Evolutionary conservation across 2,113 vertebrate species (phyloP).

Genomic region (Glaucidium brasilianum): DNA sequence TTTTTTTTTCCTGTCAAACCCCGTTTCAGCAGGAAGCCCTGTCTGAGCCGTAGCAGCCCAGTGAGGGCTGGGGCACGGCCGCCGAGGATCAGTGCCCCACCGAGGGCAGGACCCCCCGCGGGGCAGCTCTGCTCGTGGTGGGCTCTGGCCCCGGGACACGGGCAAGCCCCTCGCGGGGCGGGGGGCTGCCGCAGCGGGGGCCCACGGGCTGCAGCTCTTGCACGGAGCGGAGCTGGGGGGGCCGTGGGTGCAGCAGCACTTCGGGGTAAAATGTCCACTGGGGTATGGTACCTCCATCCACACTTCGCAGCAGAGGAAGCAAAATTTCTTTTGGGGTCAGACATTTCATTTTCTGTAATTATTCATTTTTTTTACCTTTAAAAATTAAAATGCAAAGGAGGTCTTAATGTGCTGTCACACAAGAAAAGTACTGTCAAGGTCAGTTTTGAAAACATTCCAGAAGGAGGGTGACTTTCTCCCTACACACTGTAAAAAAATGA

Average conservation of each 20-base stretch:
- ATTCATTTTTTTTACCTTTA: background rate
- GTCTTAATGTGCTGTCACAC: background rate
- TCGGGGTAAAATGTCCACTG: background rate
- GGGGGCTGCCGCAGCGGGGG: no score
- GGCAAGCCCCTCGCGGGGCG: no score
- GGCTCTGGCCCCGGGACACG: no score
- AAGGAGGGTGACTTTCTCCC: background rate
- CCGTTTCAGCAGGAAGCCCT: no score
- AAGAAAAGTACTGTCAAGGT: background rate
- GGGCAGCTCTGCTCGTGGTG: no score
- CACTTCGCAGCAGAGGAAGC: background rate
- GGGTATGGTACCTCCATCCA: background rate
- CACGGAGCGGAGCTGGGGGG: fast-evolving
- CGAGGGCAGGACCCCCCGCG: no score
- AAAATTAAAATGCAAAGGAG: background rate
- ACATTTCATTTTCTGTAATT: background rate
- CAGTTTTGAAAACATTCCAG: background rate
- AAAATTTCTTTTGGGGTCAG: background rate
- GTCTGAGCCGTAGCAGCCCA: background rate
- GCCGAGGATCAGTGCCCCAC: no score
- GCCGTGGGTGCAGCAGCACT: background rate
- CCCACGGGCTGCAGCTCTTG: no score
- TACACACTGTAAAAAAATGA: background rate
- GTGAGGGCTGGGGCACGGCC: background rate
- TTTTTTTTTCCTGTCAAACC: background rate